phyloP scores from a whole-genome alignment of 2,797 vertebrate genomes.

The Huso huso region DNA sequence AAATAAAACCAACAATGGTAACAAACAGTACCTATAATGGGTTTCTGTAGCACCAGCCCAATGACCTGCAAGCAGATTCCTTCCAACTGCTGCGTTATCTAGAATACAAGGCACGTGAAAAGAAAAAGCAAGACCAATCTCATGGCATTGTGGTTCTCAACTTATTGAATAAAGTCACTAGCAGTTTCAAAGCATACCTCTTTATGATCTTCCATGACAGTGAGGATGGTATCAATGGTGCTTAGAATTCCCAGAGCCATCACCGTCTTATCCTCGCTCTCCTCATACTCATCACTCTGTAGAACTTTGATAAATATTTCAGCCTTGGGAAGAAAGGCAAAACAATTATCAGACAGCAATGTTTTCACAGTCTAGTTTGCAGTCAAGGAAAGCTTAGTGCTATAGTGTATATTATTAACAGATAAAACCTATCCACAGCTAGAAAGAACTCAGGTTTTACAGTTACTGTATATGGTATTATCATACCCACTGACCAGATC shows the following conservation, averaged over 20 bases:
- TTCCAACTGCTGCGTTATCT: constrained; percentile 92
- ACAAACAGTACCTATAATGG: constrained; percentile 86
- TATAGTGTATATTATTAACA: too few species aligned
- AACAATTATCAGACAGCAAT: background rate
- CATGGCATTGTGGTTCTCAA: too few species aligned
- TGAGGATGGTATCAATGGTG: constrained; percentile 91
- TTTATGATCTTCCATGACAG: constrained; percentile 89
- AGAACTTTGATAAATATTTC: constrained; percentile 93
- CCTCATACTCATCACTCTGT: constrained; percentile 92
- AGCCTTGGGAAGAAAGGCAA: constrained; percentile 54
- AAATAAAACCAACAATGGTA: constrained; percentile 14
- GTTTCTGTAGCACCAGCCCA: constrained; percentile 91
- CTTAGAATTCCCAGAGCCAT: constrained; percentile 93
- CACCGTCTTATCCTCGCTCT: constrained; percentile 91
- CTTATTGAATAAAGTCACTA: too few species aligned
- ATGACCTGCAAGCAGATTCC: constrained; percentile 95
- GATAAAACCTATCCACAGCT: too few species aligned
- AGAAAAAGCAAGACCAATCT: too few species aligned
- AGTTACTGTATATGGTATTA: too few species aligned
- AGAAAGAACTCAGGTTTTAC: too few species aligned
- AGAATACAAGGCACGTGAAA: constrained; percentile 24
- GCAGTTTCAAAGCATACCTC: constrained; percentile 58
- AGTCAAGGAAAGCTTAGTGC: too few species aligned
- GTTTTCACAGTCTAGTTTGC: too few species aligned
- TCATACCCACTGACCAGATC: too few species aligned